Conservation (phyloP, 1,140 invertebrate species). For the Drosophila kohkoa region DNA sequence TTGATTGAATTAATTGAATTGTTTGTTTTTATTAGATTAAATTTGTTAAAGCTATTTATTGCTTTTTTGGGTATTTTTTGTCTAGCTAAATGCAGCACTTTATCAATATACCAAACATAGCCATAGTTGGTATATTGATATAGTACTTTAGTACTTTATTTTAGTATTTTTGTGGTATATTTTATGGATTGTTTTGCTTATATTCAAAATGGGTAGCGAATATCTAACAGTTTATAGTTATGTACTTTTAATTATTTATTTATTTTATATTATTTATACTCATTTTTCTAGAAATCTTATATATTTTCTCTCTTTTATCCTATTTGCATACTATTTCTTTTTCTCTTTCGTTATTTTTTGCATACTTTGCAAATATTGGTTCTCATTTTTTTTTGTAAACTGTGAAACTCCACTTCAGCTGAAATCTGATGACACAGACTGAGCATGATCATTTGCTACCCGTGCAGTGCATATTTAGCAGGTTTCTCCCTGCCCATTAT, state of each 20-base stretch:
- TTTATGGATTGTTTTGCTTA: too few relatives aligned
- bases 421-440: constrained; percentile 41
- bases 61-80: too few relatives aligned
- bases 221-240: too few relatives aligned
- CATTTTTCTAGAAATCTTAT: neutral
- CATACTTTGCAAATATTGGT: neutral
- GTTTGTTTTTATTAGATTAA: neutral
- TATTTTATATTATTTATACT: too few relatives aligned
- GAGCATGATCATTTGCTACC: constrained; percentile 39
- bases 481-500: constrained; percentile 18
- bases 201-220: too few relatives aligned
- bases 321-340: neutral
- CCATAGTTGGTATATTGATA: too few relatives aligned
- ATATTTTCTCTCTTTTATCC: neutral
- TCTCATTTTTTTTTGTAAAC: neutral
- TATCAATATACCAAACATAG: too few relatives aligned
- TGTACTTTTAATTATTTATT: too few relatives aligned
- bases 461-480: constrained; percentile 63
- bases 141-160: neutral
- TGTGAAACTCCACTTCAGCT: neutral
- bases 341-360: neutral
- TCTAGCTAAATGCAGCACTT: too few relatives aligned
- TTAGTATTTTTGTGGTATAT: neutral
- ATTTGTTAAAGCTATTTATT: too few relatives aligned
- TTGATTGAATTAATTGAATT: neutral